Conservation (phyloP, 2,888 invertebrate species). For the Acanthosepion pharaonis region DNA sequence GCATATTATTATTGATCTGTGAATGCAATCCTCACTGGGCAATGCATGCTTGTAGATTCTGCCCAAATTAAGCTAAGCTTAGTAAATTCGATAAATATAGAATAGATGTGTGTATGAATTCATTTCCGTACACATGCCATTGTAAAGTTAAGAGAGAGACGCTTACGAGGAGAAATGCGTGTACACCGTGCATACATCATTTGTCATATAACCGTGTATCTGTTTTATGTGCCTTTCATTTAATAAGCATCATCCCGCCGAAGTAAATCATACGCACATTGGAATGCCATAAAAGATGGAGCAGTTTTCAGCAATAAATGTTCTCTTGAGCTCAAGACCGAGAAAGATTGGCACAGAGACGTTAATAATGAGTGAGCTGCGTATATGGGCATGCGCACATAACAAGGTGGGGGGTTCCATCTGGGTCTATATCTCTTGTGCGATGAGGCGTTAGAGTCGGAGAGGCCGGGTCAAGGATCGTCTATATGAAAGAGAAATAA, state of each 20-base stretch:
- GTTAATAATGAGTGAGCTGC: neutral
- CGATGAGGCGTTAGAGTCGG: neutral
- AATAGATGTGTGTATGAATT: too few species aligned
- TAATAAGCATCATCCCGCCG: neutral
- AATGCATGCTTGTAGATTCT: too few species aligned
- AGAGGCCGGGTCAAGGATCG: neutral
- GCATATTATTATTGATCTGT: too few species aligned
- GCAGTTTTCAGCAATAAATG: neutral
- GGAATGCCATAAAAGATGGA: neutral
- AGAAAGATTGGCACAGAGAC: neutral
- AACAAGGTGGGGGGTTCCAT: neutral
- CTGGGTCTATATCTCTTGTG: neutral
- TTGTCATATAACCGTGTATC: neutral
- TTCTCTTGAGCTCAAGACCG: neutral
- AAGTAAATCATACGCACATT: neutral
- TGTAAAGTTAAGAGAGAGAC: too few species aligned
- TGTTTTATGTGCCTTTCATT: neutral
- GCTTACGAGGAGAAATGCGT: too few species aligned
- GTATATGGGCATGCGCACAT: neutral
- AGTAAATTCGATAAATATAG: too few species aligned
- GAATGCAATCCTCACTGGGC: too few species aligned
- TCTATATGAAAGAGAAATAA: conserved; percentile 1
- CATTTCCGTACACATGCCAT: too few species aligned
- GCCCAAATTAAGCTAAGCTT: too few species aligned
- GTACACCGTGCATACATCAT: too few species aligned